Base-by-base conservation (phyloP, 1,140 invertebrate species). In the Drosophila athabasca region DNA sequence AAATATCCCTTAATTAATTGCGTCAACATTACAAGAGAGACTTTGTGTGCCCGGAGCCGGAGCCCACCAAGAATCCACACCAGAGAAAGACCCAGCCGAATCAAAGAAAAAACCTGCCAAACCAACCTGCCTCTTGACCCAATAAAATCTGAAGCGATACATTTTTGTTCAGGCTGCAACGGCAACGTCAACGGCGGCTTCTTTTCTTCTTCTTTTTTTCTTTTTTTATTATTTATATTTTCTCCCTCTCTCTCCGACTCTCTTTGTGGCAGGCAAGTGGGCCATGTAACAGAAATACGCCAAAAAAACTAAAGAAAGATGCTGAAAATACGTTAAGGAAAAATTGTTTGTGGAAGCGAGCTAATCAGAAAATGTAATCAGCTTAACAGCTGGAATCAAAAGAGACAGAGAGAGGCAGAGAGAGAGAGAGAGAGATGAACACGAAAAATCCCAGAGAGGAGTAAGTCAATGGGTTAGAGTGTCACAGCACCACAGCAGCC, bases 361-460 rank as follows among this genome's bases (percentile, higher is more conserved):
- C 75, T 83, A 83, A 83, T 82, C 79, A 66, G 79, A 60, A 82
- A 83, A 82, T 66, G 50, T 78, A 83, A 84, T 77, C 75, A 57
- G 79, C 74, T 67, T 79, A 55, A 52, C 64, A 59, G 59, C 51
- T 62, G 39, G 8, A 24, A 39, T n/a, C 11, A 17, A 46, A 41
- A 26, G 49, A 41, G 22, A 55, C 22, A 39, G 17, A 64, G 9
- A 19, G 44, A 64, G 39, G 26, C 22, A 52, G 31, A 62, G 17
- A 19, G 17, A 19, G 17, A 19, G 17, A 19, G 17, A 41, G 22
- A 55, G 29, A 39, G 17, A 64, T 9, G 19, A 44, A 64, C 39
- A 39, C 31, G 52, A 41, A 62, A 48, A 51, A 43, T 45, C 24
- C 22, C 45, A 41, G 46, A 39, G 19, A 31, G 41, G n/a, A 54